Percentiles rank a stretch among this genome's conserved stretches.
phyloP scores from a whole-genome alignment of 2,113 vertebrate species.

The Charina bottae region DNA sequence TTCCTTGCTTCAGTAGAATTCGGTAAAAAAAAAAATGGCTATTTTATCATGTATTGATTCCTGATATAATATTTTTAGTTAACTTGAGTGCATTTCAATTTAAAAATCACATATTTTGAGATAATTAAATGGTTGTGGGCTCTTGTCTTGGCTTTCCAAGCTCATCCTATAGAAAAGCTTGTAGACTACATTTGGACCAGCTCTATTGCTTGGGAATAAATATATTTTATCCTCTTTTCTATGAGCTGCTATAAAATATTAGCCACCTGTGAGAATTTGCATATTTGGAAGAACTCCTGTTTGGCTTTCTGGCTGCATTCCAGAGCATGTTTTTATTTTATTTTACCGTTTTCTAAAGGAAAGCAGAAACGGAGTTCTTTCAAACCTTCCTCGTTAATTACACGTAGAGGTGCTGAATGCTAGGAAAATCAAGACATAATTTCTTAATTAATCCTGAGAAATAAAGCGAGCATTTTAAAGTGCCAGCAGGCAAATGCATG shows the following conservation, averaged over 20 bases:
- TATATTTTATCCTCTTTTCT: slow-evolving; percentile 47
- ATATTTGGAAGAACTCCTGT: slow-evolving; percentile 50
- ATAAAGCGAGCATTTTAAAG: slow-evolving; percentile 41
- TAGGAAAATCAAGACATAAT: slow-evolving; percentile 35
- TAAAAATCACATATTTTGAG: slow-evolving; percentile 68
- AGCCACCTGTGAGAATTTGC: slow-evolving; percentile 61
- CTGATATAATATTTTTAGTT: slow-evolving; percentile 62
- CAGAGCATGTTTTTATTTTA: slow-evolving; percentile 23
- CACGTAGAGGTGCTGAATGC: neutral
- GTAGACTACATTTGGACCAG: slow-evolving; percentile 50
- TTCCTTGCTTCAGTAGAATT: slow-evolving; percentile 62
- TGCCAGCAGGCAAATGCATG: neutral
- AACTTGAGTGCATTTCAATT: slow-evolving; percentile 67
- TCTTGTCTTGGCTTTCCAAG: slow-evolving; percentile 76
- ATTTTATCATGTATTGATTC: slow-evolving; percentile 59
- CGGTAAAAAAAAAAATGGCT: slow-evolving; percentile 28
- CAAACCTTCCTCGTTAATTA: slow-evolving; percentile 41
- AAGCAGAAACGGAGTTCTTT: slow-evolving; percentile 54
- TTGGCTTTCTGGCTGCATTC: slow-evolving; percentile 54
- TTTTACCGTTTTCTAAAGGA: slow-evolving; percentile 20
- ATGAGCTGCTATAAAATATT: slow-evolving; percentile 61
- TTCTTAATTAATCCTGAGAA: slow-evolving; percentile 55
- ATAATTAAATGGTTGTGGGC: slow-evolving; percentile 82
- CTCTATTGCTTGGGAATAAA: slow-evolving; percentile 58
- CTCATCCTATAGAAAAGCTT: slow-evolving; percentile 40